phyloP scores from a whole-genome alignment of 2,888 invertebrate genomes.

The Apoda limacodes region DNA sequence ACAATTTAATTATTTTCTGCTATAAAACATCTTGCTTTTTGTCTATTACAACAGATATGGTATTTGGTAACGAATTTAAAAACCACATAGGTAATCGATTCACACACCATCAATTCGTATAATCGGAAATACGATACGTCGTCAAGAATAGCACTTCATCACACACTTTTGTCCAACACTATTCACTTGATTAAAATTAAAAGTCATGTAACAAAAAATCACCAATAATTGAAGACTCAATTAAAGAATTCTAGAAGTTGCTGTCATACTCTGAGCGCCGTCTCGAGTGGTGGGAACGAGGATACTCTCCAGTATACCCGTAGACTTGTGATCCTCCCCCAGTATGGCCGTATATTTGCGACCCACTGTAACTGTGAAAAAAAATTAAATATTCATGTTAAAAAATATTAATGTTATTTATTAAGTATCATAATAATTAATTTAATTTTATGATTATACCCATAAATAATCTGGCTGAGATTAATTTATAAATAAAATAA shows the following conservation, averaged over 20 bases:
- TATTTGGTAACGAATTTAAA: too few species aligned
- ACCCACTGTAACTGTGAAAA: conserved; percentile 66
- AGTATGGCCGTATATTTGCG: conserved; percentile 76
- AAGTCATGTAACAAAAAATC: conserved; percentile 56
- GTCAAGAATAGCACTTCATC: too few species aligned
- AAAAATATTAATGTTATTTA: background rate
- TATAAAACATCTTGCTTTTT: too few species aligned
- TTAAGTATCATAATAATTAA: background rate
- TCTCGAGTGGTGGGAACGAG: conserved; percentile 70
- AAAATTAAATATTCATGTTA: conserved; percentile 16
- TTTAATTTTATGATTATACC: background rate
- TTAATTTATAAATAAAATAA: background rate
- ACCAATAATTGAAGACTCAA: conserved; percentile 46
- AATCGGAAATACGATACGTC: too few species aligned
- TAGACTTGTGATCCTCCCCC: conserved; percentile 72
- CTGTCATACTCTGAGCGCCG: conserved; percentile 83
- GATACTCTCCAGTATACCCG: conserved; percentile 60
- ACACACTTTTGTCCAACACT: too few species aligned
- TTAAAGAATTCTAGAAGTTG: conserved; percentile 72
- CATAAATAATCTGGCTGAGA: background rate
- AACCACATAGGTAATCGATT: too few species aligned
- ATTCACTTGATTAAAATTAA: conserved; percentile 18
- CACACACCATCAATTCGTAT: too few species aligned
- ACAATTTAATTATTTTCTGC: too few species aligned
- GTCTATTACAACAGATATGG: too few species aligned